phyloP scores from a whole-genome alignment of 2,888 invertebrate genomes.

The Leptarthrus brevirostris region DNA sequence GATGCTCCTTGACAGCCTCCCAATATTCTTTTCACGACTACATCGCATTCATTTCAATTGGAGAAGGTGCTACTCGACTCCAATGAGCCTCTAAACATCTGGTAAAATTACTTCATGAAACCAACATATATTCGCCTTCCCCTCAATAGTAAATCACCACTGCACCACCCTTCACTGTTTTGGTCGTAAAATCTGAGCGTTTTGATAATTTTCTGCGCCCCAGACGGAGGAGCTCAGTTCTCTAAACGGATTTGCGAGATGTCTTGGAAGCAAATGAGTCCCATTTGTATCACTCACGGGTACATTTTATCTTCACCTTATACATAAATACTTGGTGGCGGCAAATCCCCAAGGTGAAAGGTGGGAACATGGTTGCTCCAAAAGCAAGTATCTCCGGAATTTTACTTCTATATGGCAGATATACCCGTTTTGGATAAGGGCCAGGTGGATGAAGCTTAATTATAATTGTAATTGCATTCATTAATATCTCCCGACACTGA shows the following conservation, averaged over 20 bases:
- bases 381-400: not conserved
- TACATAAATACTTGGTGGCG: not conserved
- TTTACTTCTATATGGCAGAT: not conserved
- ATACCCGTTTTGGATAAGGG: not conserved
- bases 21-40: too few relatives aligned
- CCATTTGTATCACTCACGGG: constrained; percentile 33
- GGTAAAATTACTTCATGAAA: too few relatives aligned
- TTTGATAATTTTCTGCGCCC: constrained; percentile 15
- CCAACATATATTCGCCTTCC: too few relatives aligned
- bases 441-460: constrained; percentile 10
- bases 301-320: not conserved
- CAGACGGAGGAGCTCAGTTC: not conserved
- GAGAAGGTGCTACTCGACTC: too few relatives aligned
- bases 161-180: not conserved
- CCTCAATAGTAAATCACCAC: not conserved
- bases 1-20: too few relatives aligned
- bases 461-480: constrained; percentile 45
- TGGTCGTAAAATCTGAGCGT: not conserved
- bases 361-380: constrained; percentile 4
- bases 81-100: too few relatives aligned
- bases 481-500: constrained; percentile 38
- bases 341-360: not conserved
- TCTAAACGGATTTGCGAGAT: constrained; percentile 5
- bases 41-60: too few relatives aligned
- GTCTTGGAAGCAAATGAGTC: constrained; percentile 37